A percentile compares a stretch with the other conserved stretches of the same genome.
phyloP scores from a whole-genome alignment of 2,888 invertebrate species.

The Volucella inflata region DNA sequence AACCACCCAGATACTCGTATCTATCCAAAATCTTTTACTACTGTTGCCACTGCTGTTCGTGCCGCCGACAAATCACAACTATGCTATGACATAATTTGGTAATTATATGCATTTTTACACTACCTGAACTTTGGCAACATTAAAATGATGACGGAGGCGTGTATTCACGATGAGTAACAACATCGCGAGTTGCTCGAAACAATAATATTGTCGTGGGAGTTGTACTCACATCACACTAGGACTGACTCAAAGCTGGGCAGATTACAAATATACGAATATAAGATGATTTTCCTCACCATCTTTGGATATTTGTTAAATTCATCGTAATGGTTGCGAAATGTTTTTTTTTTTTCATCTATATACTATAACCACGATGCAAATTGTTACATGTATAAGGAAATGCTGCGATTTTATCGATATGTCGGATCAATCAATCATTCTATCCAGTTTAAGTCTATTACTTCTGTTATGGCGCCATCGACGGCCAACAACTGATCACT shows the following conservation, averaged over 20 bases:
- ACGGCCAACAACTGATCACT: conserved; percentile 23
- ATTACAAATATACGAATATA: too few relatives aligned
- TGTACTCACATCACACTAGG: background rate
- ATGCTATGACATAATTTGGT: conserved; percentile 64
- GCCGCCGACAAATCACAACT: conserved; percentile 47
- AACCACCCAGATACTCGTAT: conserved; percentile 1
- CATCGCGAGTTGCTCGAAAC: conserved; percentile 28
- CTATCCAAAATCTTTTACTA: conserved; percentile 45
- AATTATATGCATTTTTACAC: conserved; percentile 64
- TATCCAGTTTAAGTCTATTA: conserved; percentile 22
- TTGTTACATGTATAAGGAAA: too few relatives aligned
- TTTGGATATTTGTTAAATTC: conserved; percentile 10
- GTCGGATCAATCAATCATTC: conserved; percentile 35
- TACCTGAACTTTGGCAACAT: conserved; percentile 67
- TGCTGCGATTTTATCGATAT: background rate
- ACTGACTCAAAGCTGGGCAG: too few relatives aligned
- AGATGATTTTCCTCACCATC: too few relatives aligned
- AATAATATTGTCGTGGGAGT: conserved; percentile 27
- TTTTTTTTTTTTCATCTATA: too few relatives aligned
- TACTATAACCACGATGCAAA: background rate
- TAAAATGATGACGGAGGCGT: conserved; percentile 45
- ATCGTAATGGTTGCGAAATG: conserved; percentile 36
- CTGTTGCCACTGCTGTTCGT: conserved; percentile 37
- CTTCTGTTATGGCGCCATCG: conserved; percentile 5
- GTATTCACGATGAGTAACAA: conserved; percentile 59